A percentile compares a stretch with the other conserved stretches of the same genome.
Evolutionary conservation across 2,113 vertebrate species (phyloP).

Genomic region (Marmota monax): DNA sequence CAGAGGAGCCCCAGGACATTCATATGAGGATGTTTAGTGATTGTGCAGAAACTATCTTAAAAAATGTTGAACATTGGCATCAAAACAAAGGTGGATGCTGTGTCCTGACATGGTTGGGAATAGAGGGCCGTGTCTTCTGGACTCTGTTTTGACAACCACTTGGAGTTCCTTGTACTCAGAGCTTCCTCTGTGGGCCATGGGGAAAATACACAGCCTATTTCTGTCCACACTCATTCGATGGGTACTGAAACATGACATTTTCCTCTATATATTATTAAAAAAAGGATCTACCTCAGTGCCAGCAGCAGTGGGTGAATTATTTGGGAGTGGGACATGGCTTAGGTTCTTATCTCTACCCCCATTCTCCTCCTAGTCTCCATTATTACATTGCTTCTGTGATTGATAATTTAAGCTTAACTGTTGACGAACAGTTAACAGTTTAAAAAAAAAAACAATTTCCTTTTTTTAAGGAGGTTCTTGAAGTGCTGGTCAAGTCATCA

Average conservation of each 20-base stretch:
- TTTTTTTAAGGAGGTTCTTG: slow-evolving; percentile 10
- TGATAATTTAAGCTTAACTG: background rate
- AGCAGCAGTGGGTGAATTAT: background rate
- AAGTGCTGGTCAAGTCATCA: background rate
- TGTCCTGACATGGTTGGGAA: background rate
- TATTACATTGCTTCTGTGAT: background rate
- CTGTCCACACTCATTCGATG: background rate
- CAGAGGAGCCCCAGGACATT: background rate
- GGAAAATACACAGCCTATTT: background rate
- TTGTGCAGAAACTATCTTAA: background rate
- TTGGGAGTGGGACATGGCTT: background rate
- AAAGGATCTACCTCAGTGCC: background rate
- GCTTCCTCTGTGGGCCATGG: background rate
- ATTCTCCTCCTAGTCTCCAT: background rate
- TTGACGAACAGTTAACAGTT: too few species aligned
- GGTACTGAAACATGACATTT: background rate
- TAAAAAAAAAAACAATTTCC: background rate
- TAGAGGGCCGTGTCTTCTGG: background rate
- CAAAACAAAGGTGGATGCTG: background rate
- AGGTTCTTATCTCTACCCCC: background rate
- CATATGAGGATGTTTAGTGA: background rate
- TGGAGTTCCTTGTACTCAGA: background rate
- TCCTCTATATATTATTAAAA: background rate
- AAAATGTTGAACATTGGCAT: background rate
- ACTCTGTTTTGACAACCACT: background rate